These are phyloP conservation scores for Aphidius gifuensis DNA, from an alignment of 1,140 invertebrate species.

Conservation along the genomic window DNA sequence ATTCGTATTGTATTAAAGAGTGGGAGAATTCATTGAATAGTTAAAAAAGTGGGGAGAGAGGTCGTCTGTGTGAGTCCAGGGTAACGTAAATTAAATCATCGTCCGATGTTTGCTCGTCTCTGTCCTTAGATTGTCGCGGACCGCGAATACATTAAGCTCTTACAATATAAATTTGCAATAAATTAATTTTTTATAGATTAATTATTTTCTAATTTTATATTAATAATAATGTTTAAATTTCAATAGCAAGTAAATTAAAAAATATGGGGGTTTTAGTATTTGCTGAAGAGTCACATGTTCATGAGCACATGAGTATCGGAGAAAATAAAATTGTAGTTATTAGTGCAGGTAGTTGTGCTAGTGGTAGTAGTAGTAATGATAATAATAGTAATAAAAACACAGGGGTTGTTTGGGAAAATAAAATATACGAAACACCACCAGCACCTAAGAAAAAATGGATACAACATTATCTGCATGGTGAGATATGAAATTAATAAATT, in stretches of 20 bases:
- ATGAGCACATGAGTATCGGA: not conserved
- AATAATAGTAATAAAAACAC: not conserved
- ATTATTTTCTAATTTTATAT: too few species aligned
- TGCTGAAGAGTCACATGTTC: conserved; percentile 9
- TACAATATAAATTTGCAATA: too few species aligned
- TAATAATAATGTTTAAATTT: too few species aligned
- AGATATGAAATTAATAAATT: conserved; percentile 17
- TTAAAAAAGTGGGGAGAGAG: conserved; percentile 2
- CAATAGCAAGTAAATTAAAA: not conserved
- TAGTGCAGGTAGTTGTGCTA: not conserved
- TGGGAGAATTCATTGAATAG: not conserved
- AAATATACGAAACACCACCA: conserved; percentile 51
- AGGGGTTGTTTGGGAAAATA: conserved; percentile 39
- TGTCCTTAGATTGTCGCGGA: conserved; percentile 47
- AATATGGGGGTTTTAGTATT: conserved; percentile 21
- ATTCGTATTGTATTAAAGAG: not conserved
- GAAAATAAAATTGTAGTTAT: not conserved
- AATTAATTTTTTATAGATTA: too few species aligned
- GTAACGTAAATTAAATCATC: conserved; percentile 24
- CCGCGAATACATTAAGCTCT: not conserved
- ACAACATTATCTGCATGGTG: conserved; percentile 62
- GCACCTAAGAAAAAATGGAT: conserved; percentile 74
- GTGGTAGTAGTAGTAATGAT: not conserved
- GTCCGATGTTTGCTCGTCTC: conserved; percentile 32
- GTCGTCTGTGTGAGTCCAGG: conserved; percentile 14